These are phyloP conservation scores for Venustaconcha ellipsiformis DNA, from an alignment of 1,140 invertebrate genomes.

Conservation along the genomic window DNA sequence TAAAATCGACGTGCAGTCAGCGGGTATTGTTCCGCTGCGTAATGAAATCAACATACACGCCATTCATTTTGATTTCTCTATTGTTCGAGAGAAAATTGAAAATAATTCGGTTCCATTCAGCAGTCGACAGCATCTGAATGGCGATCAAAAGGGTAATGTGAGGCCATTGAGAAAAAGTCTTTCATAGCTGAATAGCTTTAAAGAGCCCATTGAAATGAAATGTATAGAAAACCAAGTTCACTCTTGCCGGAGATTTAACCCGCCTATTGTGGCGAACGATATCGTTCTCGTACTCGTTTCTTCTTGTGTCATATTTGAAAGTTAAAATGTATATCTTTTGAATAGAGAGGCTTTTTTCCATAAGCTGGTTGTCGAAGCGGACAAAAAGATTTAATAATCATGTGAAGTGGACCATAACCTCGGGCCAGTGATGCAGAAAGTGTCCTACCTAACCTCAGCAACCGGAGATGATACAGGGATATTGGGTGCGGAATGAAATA, in stretches of 20 bases:
- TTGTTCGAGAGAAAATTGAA: conserved; percentile 66
- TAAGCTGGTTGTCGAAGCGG: neutral
- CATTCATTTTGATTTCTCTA: conserved; percentile 59
- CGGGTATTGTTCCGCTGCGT: conserved; percentile 49
- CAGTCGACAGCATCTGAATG: conserved; percentile 36
- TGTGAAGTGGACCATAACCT: conserved; percentile 1
- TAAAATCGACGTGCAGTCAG: conserved; percentile 59
- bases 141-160: conserved; percentile 39
- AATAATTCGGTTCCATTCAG: conserved; percentile 62
- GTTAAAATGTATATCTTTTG: neutral
- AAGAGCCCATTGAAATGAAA: conserved; percentile 36
- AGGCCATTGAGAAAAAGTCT: conserved; percentile 42
- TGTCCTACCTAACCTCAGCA: conserved; percentile 3
- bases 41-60: conserved; percentile 63
- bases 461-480: no score
- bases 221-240: conserved; percentile 29
- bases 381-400: conserved; percentile 9
- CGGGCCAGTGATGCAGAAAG: neutral
- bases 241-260: conserved; percentile 33
- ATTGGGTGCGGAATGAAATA: no score
- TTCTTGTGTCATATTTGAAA: conserved; percentile 1
- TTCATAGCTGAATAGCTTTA: conserved; percentile 51
- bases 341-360: conserved; percentile 2
- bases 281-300: no score
- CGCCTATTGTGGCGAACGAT: conserved; percentile 6